Evolutionary conservation across 2,888 invertebrate species (phyloP).

Genomic region (Campoplex nolae): DNA sequence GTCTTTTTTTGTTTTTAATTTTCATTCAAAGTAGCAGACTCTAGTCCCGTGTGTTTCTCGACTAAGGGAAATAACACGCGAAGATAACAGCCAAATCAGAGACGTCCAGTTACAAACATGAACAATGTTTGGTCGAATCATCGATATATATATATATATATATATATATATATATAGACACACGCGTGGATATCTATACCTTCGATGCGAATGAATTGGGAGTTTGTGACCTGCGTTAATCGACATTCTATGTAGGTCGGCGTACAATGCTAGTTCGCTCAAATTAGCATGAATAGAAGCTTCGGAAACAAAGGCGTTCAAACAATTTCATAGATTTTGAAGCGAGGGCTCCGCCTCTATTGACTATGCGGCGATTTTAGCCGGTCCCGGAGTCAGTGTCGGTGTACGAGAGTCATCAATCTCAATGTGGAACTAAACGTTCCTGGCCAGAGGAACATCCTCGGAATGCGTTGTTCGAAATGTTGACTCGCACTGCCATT

Average conservation of each 20-base stretch:
- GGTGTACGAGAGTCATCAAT: slow-evolving; percentile 34
- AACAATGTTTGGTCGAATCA: slow-evolving; percentile 26
- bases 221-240: slow-evolving; percentile 43
- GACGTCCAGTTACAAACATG: not conserved
- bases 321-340: slow-evolving; percentile 67
- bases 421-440: slow-evolving; percentile 26
- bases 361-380: slow-evolving; percentile 47
- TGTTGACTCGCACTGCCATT: slow-evolving; percentile 27
- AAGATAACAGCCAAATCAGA: not conserved
- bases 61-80: not conserved
- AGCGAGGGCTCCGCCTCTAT: slow-evolving; percentile 33
- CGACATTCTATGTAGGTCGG: slow-evolving; percentile 42
- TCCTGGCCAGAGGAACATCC: slow-evolving; percentile 14
- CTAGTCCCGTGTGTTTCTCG: not conserved
- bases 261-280: slow-evolving; percentile 54
- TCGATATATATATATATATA: not conserved
- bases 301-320: slow-evolving; percentile 61
- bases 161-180: not conserved
- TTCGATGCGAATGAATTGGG: not conserved
- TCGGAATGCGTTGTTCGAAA: slow-evolving; percentile 16
- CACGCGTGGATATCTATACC: not conserved
- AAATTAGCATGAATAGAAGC: slow-evolving; percentile 64
- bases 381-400: slow-evolving; percentile 31
- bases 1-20: not conserved
- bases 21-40: not conserved